Base-by-base conservation (phyloP, 2,113 vertebrate species). In the Pteruthius melanotis region DNA sequence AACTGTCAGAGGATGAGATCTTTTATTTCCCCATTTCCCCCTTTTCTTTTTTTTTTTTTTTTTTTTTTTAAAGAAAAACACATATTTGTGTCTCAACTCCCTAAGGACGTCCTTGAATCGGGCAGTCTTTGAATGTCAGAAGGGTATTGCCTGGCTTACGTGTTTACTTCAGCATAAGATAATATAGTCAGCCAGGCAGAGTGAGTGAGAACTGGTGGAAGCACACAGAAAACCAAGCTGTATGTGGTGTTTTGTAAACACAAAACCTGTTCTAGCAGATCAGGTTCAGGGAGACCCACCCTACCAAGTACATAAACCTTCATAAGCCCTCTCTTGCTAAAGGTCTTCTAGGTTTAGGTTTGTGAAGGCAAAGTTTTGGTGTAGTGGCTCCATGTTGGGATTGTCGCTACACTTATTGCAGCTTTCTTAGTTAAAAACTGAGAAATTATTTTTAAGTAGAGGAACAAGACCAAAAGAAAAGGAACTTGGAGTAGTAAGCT, bases 101-200 rank as follows among this genome's bases (percentile, higher is more conserved):
- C 22, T 28, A 7, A 69, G 70, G 31, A 72, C n/a, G 37, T 5
- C 20, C 21, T 40, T 71, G 76, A 52, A 15, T 31, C 33, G 31
- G 30, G 10, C 52, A 57, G 3, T 2, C 69, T 69, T 53, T 94
- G 54, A 69, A 94, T 68, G 49, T 90, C 75, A 77, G 16, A 42
- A 74, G 74, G 37, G 3, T 39, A 15, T 57, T 94, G 69, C 49
- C 61, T 69, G 87, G n/a, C 45, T 94, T 45, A 5, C 3, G 1
- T 13, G 33, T 63, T 92, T 89, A 22, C 23, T 95, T 94, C 61
- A 27, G 74, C 84, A 79, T 88, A 20, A 70, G 92, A n/a, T 81
- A 68, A 63, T 17, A 13, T 8, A 30, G 30, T 13, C 11, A 81
- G 37, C 63, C 61, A 27, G 61, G 65, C 44, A 26, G 49, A 54